Evolutionary conservation across 2,113 vertebrate species (phyloP), one percentile per base, ranked within the genome.

Genomic region (Pteropus alecto): DNA sequence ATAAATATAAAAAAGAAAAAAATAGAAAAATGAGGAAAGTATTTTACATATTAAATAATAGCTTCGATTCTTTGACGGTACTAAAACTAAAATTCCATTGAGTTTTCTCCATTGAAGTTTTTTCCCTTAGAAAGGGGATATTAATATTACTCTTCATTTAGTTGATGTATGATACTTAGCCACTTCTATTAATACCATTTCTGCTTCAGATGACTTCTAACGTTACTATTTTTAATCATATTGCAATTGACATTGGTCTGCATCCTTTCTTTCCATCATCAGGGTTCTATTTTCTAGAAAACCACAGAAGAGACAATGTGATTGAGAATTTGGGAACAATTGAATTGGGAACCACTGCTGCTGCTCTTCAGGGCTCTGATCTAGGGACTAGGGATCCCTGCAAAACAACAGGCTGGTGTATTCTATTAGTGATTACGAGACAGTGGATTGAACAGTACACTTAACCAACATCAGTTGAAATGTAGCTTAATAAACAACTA

Each of bases 331-430:
- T 68, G 16, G n/a, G 18, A 35, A 7, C 8, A 33, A 19, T 10
- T 81, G 41, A 76, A 33, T 22, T 18, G 21, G n/a, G 60, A 46
- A 2, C 15, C 68, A 0, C 6, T 19, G 6, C 1, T 21, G n/a
- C 13, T 93, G 19, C 38, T 41, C 4, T 56, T 15, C 13, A 9
- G 26, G 48, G 30, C 13, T 38, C 18, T 60, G 24, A 19, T 28
- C n/a, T 8, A 2, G 19, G 26, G 65, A 26, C 9, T 3, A 26
- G 14, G 28, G n/a, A 58, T 13, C 18, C 1, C 5, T 0, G 3
- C 21, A 13, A 26, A 51, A 8, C 10, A 10, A 8, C 15, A 63
- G 38, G 13, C n/a, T 12, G 21, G 7, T 2, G 3, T 10, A 4
- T 33, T 30, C 2, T 43, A 1, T 68, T 51, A 61, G 14, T 13